A percentile compares a stretch with the other conserved stretches of the same genome.
Evolutionary conservation across 2,797 vertebrate genomes (phyloP).

Genomic region (Anas acuta): DNA sequence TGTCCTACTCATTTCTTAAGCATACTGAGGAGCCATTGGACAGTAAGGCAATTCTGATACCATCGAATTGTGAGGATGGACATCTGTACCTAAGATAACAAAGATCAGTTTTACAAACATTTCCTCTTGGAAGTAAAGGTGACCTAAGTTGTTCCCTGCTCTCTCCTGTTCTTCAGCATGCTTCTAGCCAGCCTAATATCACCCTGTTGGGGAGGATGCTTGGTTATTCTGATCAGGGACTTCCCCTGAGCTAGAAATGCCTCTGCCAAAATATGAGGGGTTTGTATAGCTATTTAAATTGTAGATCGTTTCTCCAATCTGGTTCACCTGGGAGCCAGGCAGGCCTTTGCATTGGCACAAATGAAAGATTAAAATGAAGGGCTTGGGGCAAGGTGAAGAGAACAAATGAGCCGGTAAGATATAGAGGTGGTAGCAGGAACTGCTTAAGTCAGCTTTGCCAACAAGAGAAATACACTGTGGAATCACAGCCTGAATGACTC

Average conservation of each 20-base stretch:
- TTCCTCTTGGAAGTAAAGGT: not conserved
- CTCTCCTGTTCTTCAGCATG: not conserved
- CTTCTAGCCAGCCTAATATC: not conserved
- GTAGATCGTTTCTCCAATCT: not conserved
- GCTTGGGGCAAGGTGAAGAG: slow-evolving; percentile 37
- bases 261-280: not conserved
- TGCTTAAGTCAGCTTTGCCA: slow-evolving; percentile 63
- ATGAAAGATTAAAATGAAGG: not conserved
- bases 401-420: slow-evolving; percentile 18
- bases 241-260: not conserved
- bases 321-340: not conserved
- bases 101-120: not conserved
- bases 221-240: not conserved
- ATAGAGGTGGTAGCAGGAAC: slow-evolving; percentile 28
- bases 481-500: slow-evolving; percentile 58
- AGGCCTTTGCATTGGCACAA: slow-evolving; percentile 9
- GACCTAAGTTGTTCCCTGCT: not conserved
- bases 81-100: not conserved
- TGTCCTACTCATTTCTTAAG: not conserved
- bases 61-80: not conserved
- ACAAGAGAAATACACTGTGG: slow-evolving; percentile 39
- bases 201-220: not conserved
- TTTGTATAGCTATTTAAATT: not conserved
- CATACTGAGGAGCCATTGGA: too few species aligned
- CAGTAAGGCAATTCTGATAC: not conserved